Base-by-base conservation (phyloP, 2,113 vertebrate genomes). In the Sapajus apella region DNA sequence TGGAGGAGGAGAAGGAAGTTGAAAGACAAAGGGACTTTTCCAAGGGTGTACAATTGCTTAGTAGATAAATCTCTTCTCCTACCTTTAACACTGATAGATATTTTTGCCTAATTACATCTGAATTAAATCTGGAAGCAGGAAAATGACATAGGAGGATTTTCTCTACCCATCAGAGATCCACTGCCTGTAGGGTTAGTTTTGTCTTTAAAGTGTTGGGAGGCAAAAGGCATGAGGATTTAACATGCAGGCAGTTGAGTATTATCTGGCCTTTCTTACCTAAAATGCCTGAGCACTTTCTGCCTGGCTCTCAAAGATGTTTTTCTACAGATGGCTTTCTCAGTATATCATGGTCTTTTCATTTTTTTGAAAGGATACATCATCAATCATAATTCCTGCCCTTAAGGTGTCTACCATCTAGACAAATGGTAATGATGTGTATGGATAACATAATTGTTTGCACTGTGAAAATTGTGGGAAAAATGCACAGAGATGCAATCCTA, bases 321-420 rank as follows among this genome's bases (percentile, higher is more conserved):
- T 73, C 45, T 70, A 84, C 32, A 96, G 37, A 84, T 84, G 30
- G 12, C 23, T 95, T 43, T 94, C 25, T 90, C 16, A 73, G 47
- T 92, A 27, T 76, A 55, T 50, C 12, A 55, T 90, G 3, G 3
- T 87, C 66, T 86, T 90, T 87, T 95, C 72, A 80, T 84, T 40
- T 97, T 30, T 16, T 91, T 87, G 70, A 87, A 95, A 92, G 23
- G 68, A 88, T 80, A 40, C 95, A 40, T 37, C 13, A 64, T 85
- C 47, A 91, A 21, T 91, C 82, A 90, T 18, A 37, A 90, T 87
- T 17, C 18, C 21, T 84, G 14, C 32, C 85, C 91, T 91, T 91
- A n/a, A 87, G 70, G 27, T 2, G 13, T 20, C 35, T 75, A 75
- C 75, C 27, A 77, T 87, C 88, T 70, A 90, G n/a, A 90, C n/a